Conservation (phyloP, 2,797 vertebrate species). For the Mastacembelus armatus region DNA sequence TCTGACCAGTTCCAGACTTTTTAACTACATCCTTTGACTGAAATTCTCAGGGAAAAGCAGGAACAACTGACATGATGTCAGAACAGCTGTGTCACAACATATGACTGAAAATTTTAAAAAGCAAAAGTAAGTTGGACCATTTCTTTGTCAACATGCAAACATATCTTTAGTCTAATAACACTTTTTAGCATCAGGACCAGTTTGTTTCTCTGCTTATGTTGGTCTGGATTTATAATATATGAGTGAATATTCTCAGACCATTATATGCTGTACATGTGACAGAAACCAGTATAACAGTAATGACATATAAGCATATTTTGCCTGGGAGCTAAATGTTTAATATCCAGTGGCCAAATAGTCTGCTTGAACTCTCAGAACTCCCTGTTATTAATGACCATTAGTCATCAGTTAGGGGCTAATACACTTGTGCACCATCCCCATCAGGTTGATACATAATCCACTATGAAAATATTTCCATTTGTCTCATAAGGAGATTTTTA, state of each 20-base stretch:
- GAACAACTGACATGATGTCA: not conserved
- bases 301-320: not conserved
- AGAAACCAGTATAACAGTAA: not conserved
- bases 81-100: no score
- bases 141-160: no score
- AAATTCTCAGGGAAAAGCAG: no score
- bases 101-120: no score
- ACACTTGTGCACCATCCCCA: conserved; percentile 78
- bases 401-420: conserved; percentile 62
- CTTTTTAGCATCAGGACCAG: not conserved
- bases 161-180: not conserved
- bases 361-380: conserved; percentile 37
- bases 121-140: no score
- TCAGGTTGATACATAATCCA: conserved; percentile 84
- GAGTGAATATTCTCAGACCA: not conserved
- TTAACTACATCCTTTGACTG: not conserved
- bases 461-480: conserved; percentile 81
- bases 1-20: no score
- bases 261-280: not conserved
- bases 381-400: conserved; percentile 59
- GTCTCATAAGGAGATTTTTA: no score
- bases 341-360: not conserved
- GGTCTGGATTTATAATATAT: no score
- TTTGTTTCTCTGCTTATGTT: not conserved
- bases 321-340: conserved; percentile 18